Base-by-base conservation (phyloP, 2,113 vertebrate species). In the Megalops atlanticus region DNA sequence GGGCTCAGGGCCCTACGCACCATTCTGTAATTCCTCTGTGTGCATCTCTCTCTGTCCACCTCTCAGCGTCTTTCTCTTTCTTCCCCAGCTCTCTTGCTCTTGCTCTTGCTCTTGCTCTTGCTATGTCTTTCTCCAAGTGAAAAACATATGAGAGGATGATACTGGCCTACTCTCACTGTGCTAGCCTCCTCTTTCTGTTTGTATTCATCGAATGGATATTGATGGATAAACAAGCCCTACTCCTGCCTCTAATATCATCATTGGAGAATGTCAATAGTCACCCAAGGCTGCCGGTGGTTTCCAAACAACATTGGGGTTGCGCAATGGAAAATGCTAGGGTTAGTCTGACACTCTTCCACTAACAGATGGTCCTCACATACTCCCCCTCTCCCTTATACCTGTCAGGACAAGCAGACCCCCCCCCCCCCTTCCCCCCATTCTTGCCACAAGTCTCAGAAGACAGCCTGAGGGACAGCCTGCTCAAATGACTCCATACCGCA, bases 251-350 rank as follows among this genome's bases (percentile, higher is more conserved):
- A 31, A 64, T 10, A 27, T 27, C 1, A 64, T 64, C 54, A 52
- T 7, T 64, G 5, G 54, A 64, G 54, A 64, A 27, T 27, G 54
- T 64, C 54, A 64, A 27, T 64, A 64, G 58, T 64, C 24, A 31
- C 24, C 58, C 58, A 27, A 31, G 58, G 24, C 8, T 24, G 8
- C 8, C n/a, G 8, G 5, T 31, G 24, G 31, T 64, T 64, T 64
- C 24, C n/a, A 31, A 31, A 31, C 58, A n/a, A 10, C 58, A 64
- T 10, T 31, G n/a, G 6, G 3, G 58, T 64, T 64, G 58, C 58
- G n/a, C 11, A 64, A 64, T 64, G n/a, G 58, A 64, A 64, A 64
- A 64, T 64, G n/a, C 31, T 64, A 64, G 58, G 58, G 58, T 64
- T 31, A 4, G 24, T 64, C n/a, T 64, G 58, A 64, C 58, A 31